Evolutionary conservation across 1,140 invertebrate genomes (phyloP), one percentile per base, ranked within the genome.

Genomic region (Hyphantria cunea): DNA sequence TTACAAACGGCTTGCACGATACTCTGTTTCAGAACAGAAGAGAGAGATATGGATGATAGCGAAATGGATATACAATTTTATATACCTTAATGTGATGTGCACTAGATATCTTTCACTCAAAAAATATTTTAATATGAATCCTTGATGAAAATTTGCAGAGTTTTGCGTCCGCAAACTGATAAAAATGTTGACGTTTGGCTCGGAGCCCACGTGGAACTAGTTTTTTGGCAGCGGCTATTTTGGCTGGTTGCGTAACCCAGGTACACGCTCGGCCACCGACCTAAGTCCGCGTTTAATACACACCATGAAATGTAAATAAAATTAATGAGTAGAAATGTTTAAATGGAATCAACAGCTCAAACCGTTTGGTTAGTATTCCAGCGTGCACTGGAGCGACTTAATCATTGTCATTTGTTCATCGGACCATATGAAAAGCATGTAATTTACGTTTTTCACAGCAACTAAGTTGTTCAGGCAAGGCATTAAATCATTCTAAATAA

Each of bases 211-310:
- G 72, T 82, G 79, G 73, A 80, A 82, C 82, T 86, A 83, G 86
- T 87, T 90, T 89, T 89, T 86, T 88, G 76, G 82, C 84, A 77
- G 54, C 70, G 71, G 71, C 71, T 79, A 82, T 86, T 82, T 84
- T 52, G 76, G 71, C 53, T 65, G 78, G 72, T 90, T 90, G 78
- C 80, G 82, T 79, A 90, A 90, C 70, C 71, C 14, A 9, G 11
- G 33, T 47, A 15, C 54, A 14, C 12, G 56, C 68, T 54, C 75
- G 82, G 84, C 76, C 84, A 83, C 72, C 84, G 84, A 87, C 84
- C 85, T 72, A 75, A 52, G 58, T 48, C 55, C 55, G 55, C 64
- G 48, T 47, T 61, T 84, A 80, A 82, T 81, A 73, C 70, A 66
- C 67, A 73, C 60, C 80, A 78, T 78, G 80, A 80, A 78, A 78